Evolutionary conservation across 64 coral and sea anemone species (phyloP).

Genomic region (Montipora cactus): DNA sequence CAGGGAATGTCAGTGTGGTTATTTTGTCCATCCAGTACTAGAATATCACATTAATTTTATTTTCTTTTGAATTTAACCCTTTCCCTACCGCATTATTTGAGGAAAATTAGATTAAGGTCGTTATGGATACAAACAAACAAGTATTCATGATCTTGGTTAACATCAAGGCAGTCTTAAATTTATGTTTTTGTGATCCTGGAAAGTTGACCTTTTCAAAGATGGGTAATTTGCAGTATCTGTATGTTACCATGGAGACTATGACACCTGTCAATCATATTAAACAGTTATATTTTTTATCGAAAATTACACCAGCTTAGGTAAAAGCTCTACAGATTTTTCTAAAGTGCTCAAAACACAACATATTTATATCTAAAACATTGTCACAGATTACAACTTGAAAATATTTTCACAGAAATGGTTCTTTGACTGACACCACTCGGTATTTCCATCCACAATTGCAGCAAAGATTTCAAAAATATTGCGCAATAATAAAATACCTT

Average conservation of each 20-base stretch:
- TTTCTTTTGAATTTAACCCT: not conserved
- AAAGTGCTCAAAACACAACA: not conserved
- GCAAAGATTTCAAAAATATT: not conserved
- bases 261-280: slow-evolving; percentile 15
- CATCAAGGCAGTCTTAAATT: not conserved
- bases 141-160: not conserved
- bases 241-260: not conserved
- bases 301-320: not conserved
- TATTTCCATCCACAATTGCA: not conserved
- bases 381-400: not conserved
- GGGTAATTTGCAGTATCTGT: not conserved
- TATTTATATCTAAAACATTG: not conserved
- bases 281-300: not conserved
- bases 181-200: slow-evolving; percentile 16
- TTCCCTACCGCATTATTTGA: not conserved
- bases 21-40: too few relatives aligned
- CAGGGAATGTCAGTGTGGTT: too few relatives aligned
- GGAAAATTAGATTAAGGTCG: not conserved
- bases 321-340: slow-evolving; percentile 2
- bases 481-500: not conserved
- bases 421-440: not conserved
- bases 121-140: not conserved
- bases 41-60: too few relatives aligned
- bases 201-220: slow-evolving; percentile 10
- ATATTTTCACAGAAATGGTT: not conserved